Evolutionary conservation across 2,797 vertebrate species (phyloP).

Genomic region (Aldrovandia affinis): DNA sequence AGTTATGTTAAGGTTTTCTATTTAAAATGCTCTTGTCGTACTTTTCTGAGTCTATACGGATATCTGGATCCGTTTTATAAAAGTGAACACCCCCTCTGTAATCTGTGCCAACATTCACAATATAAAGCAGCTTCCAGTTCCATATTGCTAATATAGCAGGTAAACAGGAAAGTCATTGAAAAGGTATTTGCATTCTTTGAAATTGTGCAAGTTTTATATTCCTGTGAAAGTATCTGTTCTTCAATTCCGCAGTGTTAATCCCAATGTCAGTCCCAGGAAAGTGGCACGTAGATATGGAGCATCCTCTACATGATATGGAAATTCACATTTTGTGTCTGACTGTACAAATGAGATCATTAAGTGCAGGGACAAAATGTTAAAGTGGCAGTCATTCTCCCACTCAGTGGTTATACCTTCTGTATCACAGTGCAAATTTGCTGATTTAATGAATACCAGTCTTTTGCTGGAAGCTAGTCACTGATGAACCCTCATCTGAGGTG

Average conservation of each 20-base stretch:
- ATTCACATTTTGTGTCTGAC: neutral
- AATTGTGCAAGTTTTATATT: neutral
- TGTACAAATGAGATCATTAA: neutral
- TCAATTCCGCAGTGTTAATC: neutral
- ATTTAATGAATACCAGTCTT: slow-evolving; percentile 3
- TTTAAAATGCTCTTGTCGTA: no score
- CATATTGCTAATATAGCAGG: neutral
- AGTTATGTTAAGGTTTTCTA: no score
- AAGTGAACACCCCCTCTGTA: no score
- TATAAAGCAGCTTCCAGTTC: no score
- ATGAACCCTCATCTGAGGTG: neutral
- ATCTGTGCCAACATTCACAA: no score
- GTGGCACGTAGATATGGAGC: neutral
- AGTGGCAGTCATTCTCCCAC: neutral
- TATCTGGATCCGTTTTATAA: no score
- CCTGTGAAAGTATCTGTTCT: neutral
- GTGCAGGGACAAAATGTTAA: neutral
- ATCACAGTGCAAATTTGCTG: neutral
- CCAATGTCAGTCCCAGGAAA: neutral
- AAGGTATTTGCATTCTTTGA: neutral
- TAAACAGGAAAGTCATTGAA: neutral
- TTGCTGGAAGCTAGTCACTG: neutral
- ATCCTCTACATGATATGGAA: neutral
- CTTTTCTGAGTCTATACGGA: no score
- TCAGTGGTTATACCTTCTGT: neutral